Evolutionary conservation across 2,888 invertebrate species (phyloP).

Genomic region (Macropis europaea): DNA sequence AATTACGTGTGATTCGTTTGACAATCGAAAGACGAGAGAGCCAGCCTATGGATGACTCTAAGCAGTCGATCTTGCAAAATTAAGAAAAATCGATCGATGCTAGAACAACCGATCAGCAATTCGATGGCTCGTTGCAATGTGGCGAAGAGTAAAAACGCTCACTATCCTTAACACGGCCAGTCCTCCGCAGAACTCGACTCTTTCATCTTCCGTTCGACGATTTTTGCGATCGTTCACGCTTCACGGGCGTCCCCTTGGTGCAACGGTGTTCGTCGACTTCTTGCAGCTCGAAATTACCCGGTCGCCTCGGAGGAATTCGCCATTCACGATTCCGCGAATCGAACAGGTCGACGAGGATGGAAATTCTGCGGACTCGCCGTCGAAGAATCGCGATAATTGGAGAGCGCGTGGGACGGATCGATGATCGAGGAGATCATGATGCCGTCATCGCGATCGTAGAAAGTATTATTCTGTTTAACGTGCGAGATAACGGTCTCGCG

Average conservation of each 20-base stretch:
- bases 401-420: slow-evolving; percentile 37
- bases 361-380: slow-evolving; percentile 6
- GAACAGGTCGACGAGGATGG: slow-evolving; percentile 10
- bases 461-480: slow-evolving; percentile 19
- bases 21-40: too few species aligned
- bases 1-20: too few species aligned
- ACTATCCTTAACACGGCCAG: too few species aligned
- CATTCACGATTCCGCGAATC: slow-evolving; percentile 20
- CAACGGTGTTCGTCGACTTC: not conserved
- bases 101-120: too few species aligned
- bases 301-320: not conserved
- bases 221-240: slow-evolving; percentile 23
- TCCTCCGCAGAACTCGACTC: too few species aligned
- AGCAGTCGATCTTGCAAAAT: too few species aligned
- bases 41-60: too few species aligned
- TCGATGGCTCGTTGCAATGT: too few species aligned
- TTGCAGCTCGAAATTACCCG: slow-evolving; percentile 7
- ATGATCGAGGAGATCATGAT: slow-evolving; percentile 10
- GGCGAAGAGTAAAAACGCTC: too few species aligned
- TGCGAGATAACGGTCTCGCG: slow-evolving; percentile 2
- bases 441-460: slow-evolving; percentile 29
- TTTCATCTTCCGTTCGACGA: not conserved
- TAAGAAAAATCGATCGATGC: too few species aligned
- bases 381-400: slow-evolving; percentile 19
- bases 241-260: not conserved